These are phyloP conservation scores for Coturnix japonica DNA, from an alignment of 2,113 vertebrate genomes.

Conservation along the genomic window DNA sequence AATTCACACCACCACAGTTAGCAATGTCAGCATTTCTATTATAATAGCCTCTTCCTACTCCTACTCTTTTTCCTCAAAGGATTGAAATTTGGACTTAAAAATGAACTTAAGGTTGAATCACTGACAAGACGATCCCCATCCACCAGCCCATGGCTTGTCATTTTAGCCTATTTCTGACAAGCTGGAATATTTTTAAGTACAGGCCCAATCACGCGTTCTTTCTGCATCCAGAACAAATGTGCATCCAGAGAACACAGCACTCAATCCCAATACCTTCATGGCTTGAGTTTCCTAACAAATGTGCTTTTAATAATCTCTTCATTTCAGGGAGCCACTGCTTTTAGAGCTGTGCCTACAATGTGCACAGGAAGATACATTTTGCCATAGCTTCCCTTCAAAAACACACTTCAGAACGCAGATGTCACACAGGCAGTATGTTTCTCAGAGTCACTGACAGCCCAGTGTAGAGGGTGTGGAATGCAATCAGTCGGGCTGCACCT, in stretches of 20 bases:
- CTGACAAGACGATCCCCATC: constrained; percentile 8
- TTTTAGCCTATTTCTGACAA: constrained; percentile 37
- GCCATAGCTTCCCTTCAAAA: neutral
- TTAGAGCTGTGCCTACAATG: neutral
- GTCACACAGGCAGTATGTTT: neutral
- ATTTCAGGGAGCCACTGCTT: neutral
- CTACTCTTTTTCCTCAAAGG: constrained; percentile 19
- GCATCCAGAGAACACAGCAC: neutral
- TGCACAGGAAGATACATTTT: neutral
- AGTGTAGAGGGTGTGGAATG: neutral
- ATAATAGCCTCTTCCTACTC: constrained; percentile 13
- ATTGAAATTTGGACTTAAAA: constrained; percentile 70
- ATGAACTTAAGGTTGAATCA: constrained; percentile 55
- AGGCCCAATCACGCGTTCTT: neutral
- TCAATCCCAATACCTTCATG: neutral
- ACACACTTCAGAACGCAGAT: neutral
- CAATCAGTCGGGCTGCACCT: neutral
- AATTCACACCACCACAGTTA: constrained; percentile 14
- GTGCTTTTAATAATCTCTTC: neutral
- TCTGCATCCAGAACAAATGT: neutral
- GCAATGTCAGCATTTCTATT: constrained; percentile 65
- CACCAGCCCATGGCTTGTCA: neutral
- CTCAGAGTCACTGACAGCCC: neutral
- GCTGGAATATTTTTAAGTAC: neutral
- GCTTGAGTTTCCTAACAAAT: neutral